Percentiles rank a stretch among this genome's conserved stretches.
Evolutionary conservation across 2,888 invertebrate genomes (phyloP).

Genomic region (Hofmannophila pseudospretella): DNA sequence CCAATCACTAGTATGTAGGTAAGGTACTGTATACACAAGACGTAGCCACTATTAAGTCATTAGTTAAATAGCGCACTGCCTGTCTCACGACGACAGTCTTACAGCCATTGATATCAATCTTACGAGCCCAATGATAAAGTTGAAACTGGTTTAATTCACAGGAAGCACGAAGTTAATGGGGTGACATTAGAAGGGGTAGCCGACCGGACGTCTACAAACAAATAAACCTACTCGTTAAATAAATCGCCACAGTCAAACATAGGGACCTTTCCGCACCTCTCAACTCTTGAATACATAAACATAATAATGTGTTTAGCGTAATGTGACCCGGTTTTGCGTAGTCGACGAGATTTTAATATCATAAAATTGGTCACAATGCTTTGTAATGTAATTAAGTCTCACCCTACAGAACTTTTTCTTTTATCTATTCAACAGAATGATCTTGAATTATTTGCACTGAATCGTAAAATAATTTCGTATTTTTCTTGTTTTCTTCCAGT

Average conservation of each 20-base stretch:
- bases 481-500: too few relatives aligned
- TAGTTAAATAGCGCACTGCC: constrained; percentile 44
- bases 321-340: constrained; percentile 17
- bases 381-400: too few relatives aligned
- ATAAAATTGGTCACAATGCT: background rate
- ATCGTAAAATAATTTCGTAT: too few relatives aligned
- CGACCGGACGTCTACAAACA: constrained; percentile 48
- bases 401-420: too few relatives aligned
- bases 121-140: constrained; percentile 40
- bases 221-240: constrained; percentile 65
- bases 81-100: constrained; percentile 25
- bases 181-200: constrained; percentile 51
- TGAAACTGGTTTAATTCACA: constrained; percentile 42
- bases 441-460: too few relatives aligned
- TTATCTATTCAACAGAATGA: too few relatives aligned
- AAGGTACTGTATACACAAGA: constrained; percentile 31
- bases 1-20: too few relatives aligned
- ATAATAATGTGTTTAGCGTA: constrained; percentile 44
- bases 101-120: constrained; percentile 24
- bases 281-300: constrained; percentile 51
- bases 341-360: constrained; percentile 16
- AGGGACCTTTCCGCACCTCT: constrained; percentile 56
- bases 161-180: constrained; percentile 48
- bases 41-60: constrained; percentile 56
- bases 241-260: constrained; percentile 63